Evolutionary conservation across 2,888 invertebrate species (phyloP).

Genomic region (Tromatobia lineatoria): DNA sequence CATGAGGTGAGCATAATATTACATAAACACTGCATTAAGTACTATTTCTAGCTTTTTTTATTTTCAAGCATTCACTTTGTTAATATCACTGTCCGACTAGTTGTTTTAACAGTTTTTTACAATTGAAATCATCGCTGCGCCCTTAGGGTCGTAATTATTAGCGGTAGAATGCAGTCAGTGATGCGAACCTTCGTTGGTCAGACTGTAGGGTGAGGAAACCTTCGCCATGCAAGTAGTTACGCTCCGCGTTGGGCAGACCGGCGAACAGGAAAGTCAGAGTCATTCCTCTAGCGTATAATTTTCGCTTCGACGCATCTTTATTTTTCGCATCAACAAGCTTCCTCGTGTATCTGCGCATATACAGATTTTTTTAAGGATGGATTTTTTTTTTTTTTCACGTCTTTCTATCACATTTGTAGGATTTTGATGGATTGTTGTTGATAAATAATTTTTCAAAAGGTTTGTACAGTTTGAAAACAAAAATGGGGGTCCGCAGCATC

Average conservation of each 20-base stretch:
- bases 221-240: slow-evolving; percentile 30
- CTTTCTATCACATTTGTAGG: neutral
- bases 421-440: neutral
- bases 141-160: neutral
- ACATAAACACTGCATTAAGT: slow-evolving; percentile 7
- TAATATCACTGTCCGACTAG: neutral
- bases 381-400: slow-evolving; percentile 1
- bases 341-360: neutral
- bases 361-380: neutral
- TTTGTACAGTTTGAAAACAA: slow-evolving; percentile 90
- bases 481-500: slow-evolving; percentile 87
- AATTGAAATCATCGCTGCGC: neutral
- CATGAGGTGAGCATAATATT: slow-evolving; percentile 77
- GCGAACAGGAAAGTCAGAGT: slow-evolving; percentile 8
- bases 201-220: neutral
- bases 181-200: slow-evolving; percentile 24
- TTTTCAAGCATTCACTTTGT: neutral
- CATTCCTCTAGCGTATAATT: slow-evolving; percentile 26
- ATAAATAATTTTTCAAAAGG: slow-evolving; percentile 81
- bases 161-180: neutral
- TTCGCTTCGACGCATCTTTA: neutral
- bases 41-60: neutral
- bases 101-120: neutral
- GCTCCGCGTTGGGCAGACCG: slow-evolving; percentile 7
- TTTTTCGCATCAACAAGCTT: slow-evolving; percentile 10